Conservation (phyloP, 2,888 invertebrate species). For the Brachycybe producta region DNA sequence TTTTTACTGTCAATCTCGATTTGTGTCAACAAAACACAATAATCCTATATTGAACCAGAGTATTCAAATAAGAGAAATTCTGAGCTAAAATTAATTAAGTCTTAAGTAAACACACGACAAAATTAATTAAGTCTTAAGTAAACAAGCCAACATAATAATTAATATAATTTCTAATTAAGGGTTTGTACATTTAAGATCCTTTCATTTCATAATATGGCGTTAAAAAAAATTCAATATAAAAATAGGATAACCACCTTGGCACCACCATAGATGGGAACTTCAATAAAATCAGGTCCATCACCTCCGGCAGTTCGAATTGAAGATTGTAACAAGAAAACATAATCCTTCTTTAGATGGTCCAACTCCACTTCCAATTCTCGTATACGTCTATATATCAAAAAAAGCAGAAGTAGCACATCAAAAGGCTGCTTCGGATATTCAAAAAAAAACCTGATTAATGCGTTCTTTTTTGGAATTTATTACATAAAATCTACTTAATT, state of each 20-base stretch:
- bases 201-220: background rate
- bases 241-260: conserved; percentile 31
- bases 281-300: conserved; percentile 37
- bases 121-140: no score
- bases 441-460: no score
- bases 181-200: background rate
- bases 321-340: conserved; percentile 39
- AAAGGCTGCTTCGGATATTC: no score
- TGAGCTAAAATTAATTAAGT: no score
- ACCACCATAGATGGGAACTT: conserved; percentile 38
- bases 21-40: no score
- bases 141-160: no score
- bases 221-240: background rate
- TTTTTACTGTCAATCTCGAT: no score
- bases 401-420: background rate
- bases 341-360: conserved; percentile 38
- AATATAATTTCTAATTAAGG: background rate
- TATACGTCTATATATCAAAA: conserved; percentile 28
- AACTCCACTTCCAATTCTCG: conserved; percentile 32
- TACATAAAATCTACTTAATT: no score
- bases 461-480: no score
- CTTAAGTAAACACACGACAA: no score
- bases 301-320: conserved; percentile 37
- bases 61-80: no score
- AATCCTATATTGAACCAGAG: no score